phyloP scores from a whole-genome alignment of 2,797 vertebrate genomes.

The Coracias cyanogaster region DNA sequence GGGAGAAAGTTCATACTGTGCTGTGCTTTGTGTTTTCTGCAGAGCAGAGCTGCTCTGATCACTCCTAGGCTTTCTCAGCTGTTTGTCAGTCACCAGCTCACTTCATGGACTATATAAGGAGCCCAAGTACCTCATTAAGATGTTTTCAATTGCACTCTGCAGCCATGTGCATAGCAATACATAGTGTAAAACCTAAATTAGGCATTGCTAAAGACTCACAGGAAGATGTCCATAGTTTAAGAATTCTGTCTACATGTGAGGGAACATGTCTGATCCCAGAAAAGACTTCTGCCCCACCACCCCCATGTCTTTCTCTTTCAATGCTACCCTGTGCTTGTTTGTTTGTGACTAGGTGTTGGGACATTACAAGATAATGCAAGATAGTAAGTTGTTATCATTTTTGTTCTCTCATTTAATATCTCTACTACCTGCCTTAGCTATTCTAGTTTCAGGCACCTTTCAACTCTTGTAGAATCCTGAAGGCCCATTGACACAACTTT shows the following conservation, averaged over 20 bases:
- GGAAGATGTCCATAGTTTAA: not conserved
- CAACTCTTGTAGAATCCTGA: not conserved
- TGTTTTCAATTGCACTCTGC: slow-evolving; percentile 54
- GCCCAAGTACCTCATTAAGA: slow-evolving; percentile 61
- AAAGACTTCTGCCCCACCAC: not conserved
- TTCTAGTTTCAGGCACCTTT: not conserved
- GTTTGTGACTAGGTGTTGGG: not conserved
- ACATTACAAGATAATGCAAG: not conserved
- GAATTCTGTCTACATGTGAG: not conserved
- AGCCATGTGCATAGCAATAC: not conserved
- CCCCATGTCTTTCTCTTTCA: not conserved
- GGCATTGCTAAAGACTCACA: not conserved
- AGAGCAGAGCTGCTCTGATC: slow-evolving; percentile 32
- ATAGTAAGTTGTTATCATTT: not conserved
- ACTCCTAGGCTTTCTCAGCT: slow-evolving; percentile 57
- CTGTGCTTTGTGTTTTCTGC: slow-evolving; percentile 42
- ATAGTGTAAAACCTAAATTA: slow-evolving; percentile 34
- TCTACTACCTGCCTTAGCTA: not conserved
- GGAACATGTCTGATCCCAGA: not conserved
- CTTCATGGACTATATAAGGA: slow-evolving; percentile 26
- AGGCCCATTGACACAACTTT: not conserved
- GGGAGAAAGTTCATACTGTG: slow-evolving; percentile 55
- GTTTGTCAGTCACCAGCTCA: slow-evolving; percentile 58
- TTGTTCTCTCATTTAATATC: not conserved
- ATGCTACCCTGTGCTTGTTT: not conserved